Conservation (phyloP, 1,140 invertebrate genomes). For the Marisa cornuarietis region DNA sequence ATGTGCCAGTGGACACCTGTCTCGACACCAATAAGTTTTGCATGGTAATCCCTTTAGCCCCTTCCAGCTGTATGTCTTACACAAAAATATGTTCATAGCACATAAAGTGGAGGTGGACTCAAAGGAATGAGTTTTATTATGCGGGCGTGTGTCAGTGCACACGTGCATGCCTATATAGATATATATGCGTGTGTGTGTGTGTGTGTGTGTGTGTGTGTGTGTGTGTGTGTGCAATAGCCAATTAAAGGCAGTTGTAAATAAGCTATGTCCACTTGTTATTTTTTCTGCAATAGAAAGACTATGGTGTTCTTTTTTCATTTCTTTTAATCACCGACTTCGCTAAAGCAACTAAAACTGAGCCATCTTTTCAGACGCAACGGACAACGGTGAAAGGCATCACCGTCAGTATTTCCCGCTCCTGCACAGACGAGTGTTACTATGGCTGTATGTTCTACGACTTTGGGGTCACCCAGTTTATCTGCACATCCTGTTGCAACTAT, state of each 20-base stretch:
- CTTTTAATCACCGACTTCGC: not conserved
- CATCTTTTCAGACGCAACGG: slow-evolving; percentile 7
- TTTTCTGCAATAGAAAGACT: not conserved
- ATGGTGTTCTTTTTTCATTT: not conserved
- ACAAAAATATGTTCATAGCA: too few species aligned
- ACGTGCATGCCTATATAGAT: too few species aligned
- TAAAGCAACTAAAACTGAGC: not conserved
- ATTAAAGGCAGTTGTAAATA: too few species aligned
- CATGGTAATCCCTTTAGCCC: not conserved
- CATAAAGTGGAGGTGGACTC: too few species aligned
- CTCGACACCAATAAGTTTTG: slow-evolving; percentile 6
- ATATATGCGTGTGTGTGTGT: too few species aligned
- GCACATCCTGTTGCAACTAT: slow-evolving; percentile 20
- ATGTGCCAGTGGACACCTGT: slow-evolving; percentile 2
- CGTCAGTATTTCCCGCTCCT: slow-evolving; percentile 5
- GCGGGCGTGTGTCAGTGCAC: too few species aligned
- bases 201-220: too few species aligned
- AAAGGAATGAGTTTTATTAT: too few species aligned
- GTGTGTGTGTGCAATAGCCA: too few species aligned
- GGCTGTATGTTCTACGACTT: slow-evolving; percentile 3
- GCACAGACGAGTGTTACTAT: slow-evolving; percentile 18
- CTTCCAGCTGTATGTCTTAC: too few species aligned
- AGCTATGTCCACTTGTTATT: too few species aligned
- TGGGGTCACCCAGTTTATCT: slow-evolving; percentile 9
- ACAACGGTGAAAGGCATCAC: slow-evolving; percentile 12